A percentile compares a stretch with the other conserved stretches of the same genome.
phyloP scores from a whole-genome alignment of 1,140 invertebrate genomes.

The Mycetomoellerius zeteki region DNA sequence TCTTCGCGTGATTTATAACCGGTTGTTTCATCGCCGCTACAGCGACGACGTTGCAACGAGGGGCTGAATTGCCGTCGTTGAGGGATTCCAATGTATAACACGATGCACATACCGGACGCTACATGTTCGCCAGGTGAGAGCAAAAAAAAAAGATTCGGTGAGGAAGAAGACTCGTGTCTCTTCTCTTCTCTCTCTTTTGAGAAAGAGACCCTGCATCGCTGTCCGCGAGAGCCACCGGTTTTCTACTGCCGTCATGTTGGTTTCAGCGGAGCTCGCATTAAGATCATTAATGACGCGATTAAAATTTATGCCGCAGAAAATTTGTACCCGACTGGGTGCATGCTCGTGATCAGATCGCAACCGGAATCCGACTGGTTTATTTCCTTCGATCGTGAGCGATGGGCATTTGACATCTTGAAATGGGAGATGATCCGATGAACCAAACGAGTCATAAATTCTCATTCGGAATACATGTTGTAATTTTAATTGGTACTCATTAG shows the following conservation, averaged over 20 bases:
- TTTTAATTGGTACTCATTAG: neutral
- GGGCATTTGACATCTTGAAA: constrained; percentile 36
- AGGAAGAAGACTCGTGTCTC: constrained; percentile 22
- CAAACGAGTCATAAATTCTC: constrained; percentile 20
- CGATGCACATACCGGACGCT: constrained; percentile 60
- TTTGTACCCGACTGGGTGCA: constrained; percentile 17
- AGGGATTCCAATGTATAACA: constrained; percentile 69
- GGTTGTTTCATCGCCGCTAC: constrained; percentile 51
- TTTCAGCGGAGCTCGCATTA: constrained; percentile 29
- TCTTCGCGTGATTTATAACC: constrained; percentile 63
- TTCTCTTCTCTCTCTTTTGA: neutral
- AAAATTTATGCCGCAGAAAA: constrained; percentile 48
- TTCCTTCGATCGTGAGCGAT: constrained; percentile 1
- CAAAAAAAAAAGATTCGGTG: constrained; percentile 35
- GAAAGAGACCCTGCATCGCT: neutral
- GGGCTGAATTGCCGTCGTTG: constrained; percentile 60
- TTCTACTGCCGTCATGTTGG: neutral
- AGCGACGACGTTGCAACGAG: constrained; percentile 44
- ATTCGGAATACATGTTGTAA: neutral
- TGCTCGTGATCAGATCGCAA: constrained; percentile 32
- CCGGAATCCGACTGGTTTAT: neutral
- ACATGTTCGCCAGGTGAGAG: constrained; percentile 16
- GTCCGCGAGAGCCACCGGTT: constrained; percentile 32
- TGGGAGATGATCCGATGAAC: neutral
- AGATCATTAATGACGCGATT: constrained; percentile 58